Conservation (phyloP, 2,888 invertebrate genomes). For the Zhuqinia jingwanae region DNA sequence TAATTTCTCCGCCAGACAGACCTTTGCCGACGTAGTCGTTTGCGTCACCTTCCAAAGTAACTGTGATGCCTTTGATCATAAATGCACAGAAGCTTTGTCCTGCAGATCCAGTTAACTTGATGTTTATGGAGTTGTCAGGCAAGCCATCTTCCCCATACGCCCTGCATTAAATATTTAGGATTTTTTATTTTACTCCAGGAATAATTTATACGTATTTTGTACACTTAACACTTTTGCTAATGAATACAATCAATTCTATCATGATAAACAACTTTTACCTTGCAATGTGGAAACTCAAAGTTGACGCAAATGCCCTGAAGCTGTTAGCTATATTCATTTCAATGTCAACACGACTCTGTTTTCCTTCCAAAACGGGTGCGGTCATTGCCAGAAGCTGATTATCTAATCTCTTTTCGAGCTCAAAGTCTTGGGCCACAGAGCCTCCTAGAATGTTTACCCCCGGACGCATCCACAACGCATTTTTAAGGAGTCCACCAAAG, state of each 20-base stretch:
- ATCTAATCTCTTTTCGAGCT: conserved; percentile 91
- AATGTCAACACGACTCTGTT: conserved; percentile 86
- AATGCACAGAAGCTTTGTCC: conserved; percentile 99
- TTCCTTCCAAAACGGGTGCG: conserved; percentile 88
- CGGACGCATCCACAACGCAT: conserved; percentile 94
- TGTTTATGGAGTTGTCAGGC: conserved; percentile 90
- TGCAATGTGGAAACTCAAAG: conserved; percentile 97
- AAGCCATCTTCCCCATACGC: conserved; percentile 93
- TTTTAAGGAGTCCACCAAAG: conserved; percentile 91
- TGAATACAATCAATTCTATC: too few species aligned
- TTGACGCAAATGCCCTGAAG: conserved; percentile 95
- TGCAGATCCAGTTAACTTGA: conserved; percentile 94
- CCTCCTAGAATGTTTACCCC: conserved; percentile 95
- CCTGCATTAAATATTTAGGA: conserved; percentile 83
- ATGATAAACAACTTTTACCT: too few species aligned
- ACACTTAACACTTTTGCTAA: too few species aligned
- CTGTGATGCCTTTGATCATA: conserved; percentile 92
- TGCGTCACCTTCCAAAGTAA: conserved; percentile 96
- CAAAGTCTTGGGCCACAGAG: conserved; percentile 91
- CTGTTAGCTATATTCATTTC: conserved; percentile 93
- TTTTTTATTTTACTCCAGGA: too few species aligned
- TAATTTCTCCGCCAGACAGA: conserved; percentile 95
- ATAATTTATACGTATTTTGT: too few species aligned
- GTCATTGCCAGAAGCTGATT: conserved; percentile 88
- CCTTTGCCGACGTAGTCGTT: conserved; percentile 99